Evolutionary conservation across 2,888 invertebrate species (phyloP).

Genomic region (Siphonodentalium dalli): DNA sequence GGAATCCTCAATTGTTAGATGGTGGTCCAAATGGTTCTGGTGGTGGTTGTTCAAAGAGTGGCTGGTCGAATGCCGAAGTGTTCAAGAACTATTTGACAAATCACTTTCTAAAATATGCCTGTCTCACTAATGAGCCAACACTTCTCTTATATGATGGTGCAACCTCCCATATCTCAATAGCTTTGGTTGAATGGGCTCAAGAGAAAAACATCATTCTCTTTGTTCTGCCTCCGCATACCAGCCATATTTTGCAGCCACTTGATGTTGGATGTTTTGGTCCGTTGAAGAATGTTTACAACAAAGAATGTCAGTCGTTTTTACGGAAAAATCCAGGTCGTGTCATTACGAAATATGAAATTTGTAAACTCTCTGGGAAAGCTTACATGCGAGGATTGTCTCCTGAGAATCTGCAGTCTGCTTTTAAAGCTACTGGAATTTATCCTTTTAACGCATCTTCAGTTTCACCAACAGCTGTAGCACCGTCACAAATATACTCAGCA

Average conservation of each 20-base stretch:
- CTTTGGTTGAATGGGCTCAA: constrained; percentile 8
- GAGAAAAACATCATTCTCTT: constrained; percentile 8
- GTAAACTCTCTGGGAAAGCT: no score
- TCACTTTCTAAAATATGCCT: not conserved
- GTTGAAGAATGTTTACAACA: constrained; percentile 1
- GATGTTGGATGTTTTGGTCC: constrained; percentile 7
- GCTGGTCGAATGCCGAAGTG: not conserved
- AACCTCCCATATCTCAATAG: constrained; percentile 8
- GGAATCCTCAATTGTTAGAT: not conserved
- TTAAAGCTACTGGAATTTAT: no score
- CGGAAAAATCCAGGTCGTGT: no score
- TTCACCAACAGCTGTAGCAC: no score
- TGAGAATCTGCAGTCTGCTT: no score
- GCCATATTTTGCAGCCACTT: constrained; percentile 4
- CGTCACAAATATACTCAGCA: no score
- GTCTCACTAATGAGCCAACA: not conserved
- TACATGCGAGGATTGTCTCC: no score
- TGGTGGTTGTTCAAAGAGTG: not conserved
- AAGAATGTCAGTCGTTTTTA: no score
- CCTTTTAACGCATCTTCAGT: no score
- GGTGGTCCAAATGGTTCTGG: not conserved
- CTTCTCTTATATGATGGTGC: constrained; percentile 10
- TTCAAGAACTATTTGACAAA: not conserved
- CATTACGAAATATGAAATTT: no score
- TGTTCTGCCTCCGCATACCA: constrained; percentile 10